A percentile compares a stretch with the other conserved stretches of the same genome.
Evolutionary conservation across 2,797 vertebrate genomes (phyloP).

Genomic region (Poeciliopsis gracilis): DNA sequence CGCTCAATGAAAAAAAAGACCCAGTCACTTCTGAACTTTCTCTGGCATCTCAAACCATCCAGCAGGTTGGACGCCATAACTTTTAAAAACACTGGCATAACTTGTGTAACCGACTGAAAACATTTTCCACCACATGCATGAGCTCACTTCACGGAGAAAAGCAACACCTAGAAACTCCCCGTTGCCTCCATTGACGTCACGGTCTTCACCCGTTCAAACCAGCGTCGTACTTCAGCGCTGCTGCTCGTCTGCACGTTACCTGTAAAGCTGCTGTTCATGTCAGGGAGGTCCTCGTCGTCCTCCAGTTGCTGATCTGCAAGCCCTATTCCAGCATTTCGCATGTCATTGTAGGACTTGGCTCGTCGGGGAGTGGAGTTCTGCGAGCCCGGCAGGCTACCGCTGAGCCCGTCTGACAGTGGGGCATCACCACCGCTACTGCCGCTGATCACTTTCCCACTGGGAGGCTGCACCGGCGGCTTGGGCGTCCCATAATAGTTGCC

Average conservation of each 20-base stretch:
- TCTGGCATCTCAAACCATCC: background rate
- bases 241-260: constrained; percentile 76
- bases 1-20: background rate
- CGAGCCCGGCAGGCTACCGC: constrained; percentile 87
- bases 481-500: constrained; percentile 99
- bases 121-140: background rate
- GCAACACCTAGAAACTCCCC: background rate
- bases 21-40: background rate
- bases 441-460: constrained; percentile 93
- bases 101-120: background rate
- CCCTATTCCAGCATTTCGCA: constrained; percentile 99
- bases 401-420: constrained; percentile 85
- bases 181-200: background rate
- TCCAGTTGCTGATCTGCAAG: constrained; percentile 91
- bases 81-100: background rate
- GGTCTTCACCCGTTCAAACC: background rate
- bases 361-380: constrained; percentile 93
- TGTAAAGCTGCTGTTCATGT: constrained; percentile 99
- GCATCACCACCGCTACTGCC: constrained; percentile 89
- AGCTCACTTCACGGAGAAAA: background rate
- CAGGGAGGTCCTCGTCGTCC: constrained; percentile 94
- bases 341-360: constrained; percentile 99
- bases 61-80: background rate
- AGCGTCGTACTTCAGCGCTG: background rate
- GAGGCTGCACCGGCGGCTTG: constrained; percentile 97